Percentiles rank a stretch among this genome's conserved stretches.
Conservation (phyloP, 2,797 vertebrate genomes). For the Enteromius viviparus region DNA sequence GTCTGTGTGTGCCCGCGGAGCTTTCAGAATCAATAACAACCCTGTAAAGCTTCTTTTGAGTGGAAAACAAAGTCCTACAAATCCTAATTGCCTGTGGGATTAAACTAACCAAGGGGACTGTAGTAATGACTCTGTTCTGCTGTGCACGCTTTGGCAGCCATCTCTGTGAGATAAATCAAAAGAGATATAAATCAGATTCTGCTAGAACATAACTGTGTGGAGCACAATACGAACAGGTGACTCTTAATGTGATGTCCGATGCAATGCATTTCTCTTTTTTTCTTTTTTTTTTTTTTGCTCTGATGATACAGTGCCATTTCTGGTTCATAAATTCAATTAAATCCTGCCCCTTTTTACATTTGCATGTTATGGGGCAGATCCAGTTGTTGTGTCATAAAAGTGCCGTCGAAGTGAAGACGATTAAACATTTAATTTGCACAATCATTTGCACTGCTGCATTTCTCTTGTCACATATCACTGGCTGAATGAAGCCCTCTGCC, state of each 20-base stretch:
- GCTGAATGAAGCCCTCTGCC: neutral
- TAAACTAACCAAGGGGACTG: slow-evolving; percentile 65
- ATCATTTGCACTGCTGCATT: neutral
- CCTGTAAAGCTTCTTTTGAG: slow-evolving; percentile 75
- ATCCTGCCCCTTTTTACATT: neutral
- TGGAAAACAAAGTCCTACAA: slow-evolving; percentile 76
- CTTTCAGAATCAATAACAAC: slow-evolving; percentile 75
- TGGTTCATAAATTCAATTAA: slow-evolving; percentile 12
- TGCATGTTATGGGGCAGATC: slow-evolving; percentile 18
- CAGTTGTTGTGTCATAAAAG: slow-evolving; percentile 19
- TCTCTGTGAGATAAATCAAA: slow-evolving; percentile 79
- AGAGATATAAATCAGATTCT: slow-evolving; percentile 78
- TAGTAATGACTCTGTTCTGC: slow-evolving; percentile 59
- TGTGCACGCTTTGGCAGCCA: slow-evolving; percentile 75
- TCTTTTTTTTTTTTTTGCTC: neutral
- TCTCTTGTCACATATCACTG: neutral
- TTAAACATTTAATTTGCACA: slow-evolving; percentile 20
- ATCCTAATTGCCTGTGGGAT: slow-evolving; percentile 76
- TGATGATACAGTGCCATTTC: neutral
- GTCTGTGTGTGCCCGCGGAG: slow-evolving; percentile 67
- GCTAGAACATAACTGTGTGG: slow-evolving; percentile 74
- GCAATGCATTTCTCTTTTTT: neutral
- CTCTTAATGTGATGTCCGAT: slow-evolving; percentile 16
- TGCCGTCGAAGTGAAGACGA: neutral
- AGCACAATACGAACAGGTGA: slow-evolving; percentile 21